Evolutionary conservation across 2,797 vertebrate genomes (phyloP), one percentile per base, ranked within the genome.

Genomic region (Lepilemur septentrionalis): DNA sequence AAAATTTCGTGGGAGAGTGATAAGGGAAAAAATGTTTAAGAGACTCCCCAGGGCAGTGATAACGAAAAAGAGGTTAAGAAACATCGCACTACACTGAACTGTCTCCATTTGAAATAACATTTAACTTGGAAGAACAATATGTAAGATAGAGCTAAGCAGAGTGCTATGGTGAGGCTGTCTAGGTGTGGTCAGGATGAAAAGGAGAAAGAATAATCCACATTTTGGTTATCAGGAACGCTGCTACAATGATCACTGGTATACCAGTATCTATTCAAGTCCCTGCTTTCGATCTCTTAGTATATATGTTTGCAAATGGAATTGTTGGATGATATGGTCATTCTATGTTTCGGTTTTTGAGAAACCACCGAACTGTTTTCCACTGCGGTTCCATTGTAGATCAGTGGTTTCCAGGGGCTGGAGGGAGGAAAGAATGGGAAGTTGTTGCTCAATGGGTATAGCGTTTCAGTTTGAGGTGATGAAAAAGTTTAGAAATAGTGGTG

Each of bases 371-470:
- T 30, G 7, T 57, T 76, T 43, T 61, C 85, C 55, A 55, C 14
- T 82, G 9, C 10, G 35, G 25, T 20, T 28, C 35, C 15, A 41
- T 2, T 0, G 4, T 1, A 79, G 0, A 13, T 4, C 13, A 12
- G 73, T 23, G 2, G 32, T 73, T 73, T 28, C 25, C 48, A 28
- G 20, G 1, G 20, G 4, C 4, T 80, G 1, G 35, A 30, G 61
- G 17, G 5, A 70, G 48, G 35, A 25, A 63, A 10, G 10, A 25
- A 11, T 11, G 9, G 35, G 14, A 1, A 73, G 28, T 18, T 11
- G 6, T 10, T 13, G 38, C 7, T 80, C 48, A 83, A 18, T 7
- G 6, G 32, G 59, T 28, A 59, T 6, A 28, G 32, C 6, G 15
- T 61, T 78, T 41, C 78, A 85, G 3, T 70, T 43, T 5, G 9